Conservation (phyloP, 1,140 invertebrate genomes). For the Euglossa dilemma region DNA sequence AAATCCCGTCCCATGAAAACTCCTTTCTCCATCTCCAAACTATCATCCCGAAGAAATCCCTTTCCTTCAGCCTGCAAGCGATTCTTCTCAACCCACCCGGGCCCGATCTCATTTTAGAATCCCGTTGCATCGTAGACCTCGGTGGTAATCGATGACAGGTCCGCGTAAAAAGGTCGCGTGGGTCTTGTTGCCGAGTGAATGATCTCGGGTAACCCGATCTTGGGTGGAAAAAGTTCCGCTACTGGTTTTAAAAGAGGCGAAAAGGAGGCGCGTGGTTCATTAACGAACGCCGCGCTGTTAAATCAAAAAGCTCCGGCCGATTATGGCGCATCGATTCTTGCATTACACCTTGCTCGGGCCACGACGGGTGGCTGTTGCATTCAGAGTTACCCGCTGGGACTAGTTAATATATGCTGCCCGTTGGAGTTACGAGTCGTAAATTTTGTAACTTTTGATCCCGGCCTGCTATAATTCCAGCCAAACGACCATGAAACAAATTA, state of each 20-base stretch:
- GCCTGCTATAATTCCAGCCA: constrained; percentile 3
- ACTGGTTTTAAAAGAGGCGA: constrained; percentile 28
- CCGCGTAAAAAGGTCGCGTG: background rate
- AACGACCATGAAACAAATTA: constrained; percentile 12
- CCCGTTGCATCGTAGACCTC: background rate
- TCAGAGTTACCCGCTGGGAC: constrained; percentile 24
- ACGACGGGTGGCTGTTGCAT: constrained; percentile 34
- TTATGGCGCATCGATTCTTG: constrained; percentile 42
- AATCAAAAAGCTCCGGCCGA: constrained; percentile 53
- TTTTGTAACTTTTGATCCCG: constrained; percentile 37
- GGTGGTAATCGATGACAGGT: constrained; percentile 3
- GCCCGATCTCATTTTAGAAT: background rate
- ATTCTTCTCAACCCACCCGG: background rate
- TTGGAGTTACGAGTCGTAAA: constrained; percentile 31
- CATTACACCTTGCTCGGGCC: constrained; percentile 39
- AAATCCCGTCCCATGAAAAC: too few species aligned
- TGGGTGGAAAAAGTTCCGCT: constrained; percentile 18
- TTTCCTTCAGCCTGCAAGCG: background rate
- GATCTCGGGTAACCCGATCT: constrained; percentile 18
- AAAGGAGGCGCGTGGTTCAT: constrained; percentile 20
- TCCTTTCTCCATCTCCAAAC: too few species aligned
- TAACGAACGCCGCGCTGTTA: constrained; percentile 28
- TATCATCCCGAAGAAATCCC: too few species aligned
- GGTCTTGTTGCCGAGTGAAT: constrained; percentile 4
- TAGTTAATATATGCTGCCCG: constrained; percentile 17